A percentile compares a stretch with the other conserved stretches of the same genome.
Conservation (phyloP, 2,888 invertebrate genomes). For the Sarcophaga rosellei region DNA sequence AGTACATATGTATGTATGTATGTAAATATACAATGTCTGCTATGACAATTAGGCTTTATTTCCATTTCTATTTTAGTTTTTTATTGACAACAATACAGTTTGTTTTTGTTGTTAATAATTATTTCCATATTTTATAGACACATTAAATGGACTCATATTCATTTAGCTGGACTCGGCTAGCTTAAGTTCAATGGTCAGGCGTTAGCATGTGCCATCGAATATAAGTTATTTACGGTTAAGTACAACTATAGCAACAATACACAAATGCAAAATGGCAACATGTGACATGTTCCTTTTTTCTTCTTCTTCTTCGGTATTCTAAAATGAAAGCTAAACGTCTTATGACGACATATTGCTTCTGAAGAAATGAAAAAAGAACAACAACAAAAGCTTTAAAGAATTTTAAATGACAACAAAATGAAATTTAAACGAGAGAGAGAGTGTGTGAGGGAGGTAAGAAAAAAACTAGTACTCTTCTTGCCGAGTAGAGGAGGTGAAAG, state of each 20-base stretch:
- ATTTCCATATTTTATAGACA: constrained; percentile 9
- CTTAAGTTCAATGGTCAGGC: constrained; percentile 34
- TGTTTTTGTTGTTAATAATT: constrained; percentile 11
- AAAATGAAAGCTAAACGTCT: constrained; percentile 14
- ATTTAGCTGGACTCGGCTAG: too few relatives aligned
- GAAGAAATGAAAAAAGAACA: neutral
- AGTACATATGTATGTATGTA: neutral
- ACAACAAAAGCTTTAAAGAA: neutral
- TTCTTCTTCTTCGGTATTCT: neutral
- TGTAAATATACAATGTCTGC: constrained; percentile 10
- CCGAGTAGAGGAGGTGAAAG: neutral
- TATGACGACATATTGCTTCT: neutral
- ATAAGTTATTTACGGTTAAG: neutral
- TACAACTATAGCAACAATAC: neutral
- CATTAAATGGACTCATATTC: neutral
- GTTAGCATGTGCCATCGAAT: too few relatives aligned
- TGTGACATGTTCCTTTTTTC: neutral
- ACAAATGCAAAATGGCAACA: neutral
- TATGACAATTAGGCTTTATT: constrained; percentile 19
- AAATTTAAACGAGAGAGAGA: neutral
- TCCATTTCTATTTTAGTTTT: constrained; percentile 16
- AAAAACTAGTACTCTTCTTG: neutral
- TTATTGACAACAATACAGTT: neutral
- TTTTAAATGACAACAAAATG: neutral
- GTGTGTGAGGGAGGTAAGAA: neutral